Evolutionary conservation across 2,113 vertebrate species (phyloP).

Genomic region (Amblyornis subalaris): DNA sequence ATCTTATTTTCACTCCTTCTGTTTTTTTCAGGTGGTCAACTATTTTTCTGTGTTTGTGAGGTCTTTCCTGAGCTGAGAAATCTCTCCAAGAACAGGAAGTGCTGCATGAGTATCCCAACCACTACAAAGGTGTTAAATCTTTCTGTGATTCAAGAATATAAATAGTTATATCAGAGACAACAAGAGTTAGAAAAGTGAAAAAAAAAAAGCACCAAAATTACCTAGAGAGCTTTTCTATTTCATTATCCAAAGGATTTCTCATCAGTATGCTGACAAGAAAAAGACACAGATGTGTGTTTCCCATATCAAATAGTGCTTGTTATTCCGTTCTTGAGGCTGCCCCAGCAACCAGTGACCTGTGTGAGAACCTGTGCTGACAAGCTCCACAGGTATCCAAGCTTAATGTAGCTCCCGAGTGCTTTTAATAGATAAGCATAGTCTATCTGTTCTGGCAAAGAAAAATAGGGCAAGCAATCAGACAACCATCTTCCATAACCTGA

Average conservation of each 20-base stretch:
- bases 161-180: not conserved
- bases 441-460: slow-evolving; percentile 66
- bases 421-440: slow-evolving; percentile 71
- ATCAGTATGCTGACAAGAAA: not conserved
- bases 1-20: not conserved
- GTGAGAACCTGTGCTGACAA: slow-evolving; percentile 62
- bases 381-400: slow-evolving; percentile 71
- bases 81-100: not conserved
- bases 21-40: not conserved
- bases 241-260: not conserved
- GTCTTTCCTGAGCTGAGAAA: not conserved
- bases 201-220: not conserved
- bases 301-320: slow-evolving; percentile 35
- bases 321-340: slow-evolving; percentile 55
- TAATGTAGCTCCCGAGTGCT: slow-evolving; percentile 61
- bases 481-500: slow-evolving; percentile 60
- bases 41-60: not conserved
- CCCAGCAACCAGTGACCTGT: slow-evolving; percentile 61
- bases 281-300: not conserved
- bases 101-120: not conserved
- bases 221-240: not conserved
- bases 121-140: not conserved
- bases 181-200: not conserved
- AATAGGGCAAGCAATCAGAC: slow-evolving; percentile 69
- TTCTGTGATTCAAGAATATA: not conserved